Evolutionary conservation across 2,888 invertebrate genomes (phyloP).

Genomic region (Tricholauxania praeusta): DNA sequence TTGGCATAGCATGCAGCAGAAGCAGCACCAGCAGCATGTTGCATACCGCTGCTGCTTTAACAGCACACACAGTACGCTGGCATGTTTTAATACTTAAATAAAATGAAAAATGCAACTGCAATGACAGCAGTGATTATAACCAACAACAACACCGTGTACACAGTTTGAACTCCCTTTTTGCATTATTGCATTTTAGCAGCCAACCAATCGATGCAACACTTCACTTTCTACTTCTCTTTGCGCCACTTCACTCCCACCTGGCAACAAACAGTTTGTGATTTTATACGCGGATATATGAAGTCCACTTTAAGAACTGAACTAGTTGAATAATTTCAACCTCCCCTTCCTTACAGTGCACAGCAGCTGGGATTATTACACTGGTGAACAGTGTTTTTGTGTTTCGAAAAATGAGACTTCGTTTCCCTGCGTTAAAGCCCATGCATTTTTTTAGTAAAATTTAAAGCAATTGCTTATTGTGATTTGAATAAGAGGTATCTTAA

Average conservation of each 20-base stretch:
- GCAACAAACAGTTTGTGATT: too few relatives aligned
- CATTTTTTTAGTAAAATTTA: too few relatives aligned
- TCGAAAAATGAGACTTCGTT: too few relatives aligned
- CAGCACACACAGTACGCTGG: not conserved
- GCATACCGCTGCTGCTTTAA: conserved; percentile 7
- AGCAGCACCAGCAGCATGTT: not conserved
- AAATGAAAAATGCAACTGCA: conserved; percentile 21
- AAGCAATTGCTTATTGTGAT: too few relatives aligned
- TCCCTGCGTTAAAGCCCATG: too few relatives aligned
- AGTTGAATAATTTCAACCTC: conserved; percentile 2
- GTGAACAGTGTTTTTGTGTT: too few relatives aligned
- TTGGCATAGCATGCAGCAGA: conserved; percentile 34
- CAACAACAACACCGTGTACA: conserved; percentile 26
- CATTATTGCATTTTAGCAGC: conserved; percentile 15
- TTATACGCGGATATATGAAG: not conserved
- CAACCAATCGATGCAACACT: conserved; percentile 23
- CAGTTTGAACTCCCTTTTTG: conserved; percentile 8
- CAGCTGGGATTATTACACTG: too few relatives aligned
- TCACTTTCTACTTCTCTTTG: conserved; percentile 5
- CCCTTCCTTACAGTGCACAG: too few relatives aligned
- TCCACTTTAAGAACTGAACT: not conserved
- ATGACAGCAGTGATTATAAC: conserved; percentile 19
- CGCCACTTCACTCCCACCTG: not conserved
- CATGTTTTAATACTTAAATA: conserved; percentile 8
- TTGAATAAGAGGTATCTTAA: too few relatives aligned